A percentile compares a stretch with the other conserved stretches of the same genome.
These are phyloP conservation scores for Lingula anatina DNA, from an alignment of 2,888 invertebrate genomes.

Conservation along the genomic window DNA sequence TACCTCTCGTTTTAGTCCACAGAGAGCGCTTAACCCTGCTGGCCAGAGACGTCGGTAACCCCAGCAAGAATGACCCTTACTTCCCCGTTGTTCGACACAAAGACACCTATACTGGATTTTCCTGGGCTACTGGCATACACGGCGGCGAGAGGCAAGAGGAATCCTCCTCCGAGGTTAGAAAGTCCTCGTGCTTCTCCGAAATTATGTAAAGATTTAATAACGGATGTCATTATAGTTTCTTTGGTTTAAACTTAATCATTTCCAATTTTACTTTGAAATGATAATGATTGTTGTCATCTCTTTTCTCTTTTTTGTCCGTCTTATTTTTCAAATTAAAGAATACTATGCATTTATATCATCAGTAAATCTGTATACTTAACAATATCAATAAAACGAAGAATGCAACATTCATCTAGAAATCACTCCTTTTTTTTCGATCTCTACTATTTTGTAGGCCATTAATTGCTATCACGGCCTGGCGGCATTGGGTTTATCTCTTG, in stretches of 20 bases:
- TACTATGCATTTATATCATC: no score
- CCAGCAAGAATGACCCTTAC: constrained; percentile 17
- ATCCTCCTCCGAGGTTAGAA: constrained; percentile 28
- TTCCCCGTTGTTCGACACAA: constrained; percentile 32
- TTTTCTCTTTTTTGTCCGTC: no score
- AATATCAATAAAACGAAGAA: no score
- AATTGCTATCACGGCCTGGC: constrained; percentile 32
- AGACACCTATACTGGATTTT: constrained; percentile 32
- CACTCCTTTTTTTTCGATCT: not conserved
- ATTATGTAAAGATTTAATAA: not conserved
- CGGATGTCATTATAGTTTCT: not conserved
- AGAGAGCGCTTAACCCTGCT: constrained; percentile 20
- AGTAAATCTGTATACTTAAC: no score
- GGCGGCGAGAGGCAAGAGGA: constrained; percentile 28
- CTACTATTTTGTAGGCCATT: constrained; percentile 16
- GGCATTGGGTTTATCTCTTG: constrained; percentile 25
- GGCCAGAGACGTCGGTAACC: constrained; percentile 30
- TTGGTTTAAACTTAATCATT: no score
- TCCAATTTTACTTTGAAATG: not conserved
- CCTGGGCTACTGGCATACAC: constrained; percentile 28
- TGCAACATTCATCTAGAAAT: no score
- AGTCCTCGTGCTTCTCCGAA: no score
- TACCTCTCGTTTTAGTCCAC: constrained; percentile 16
- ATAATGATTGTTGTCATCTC: no score
- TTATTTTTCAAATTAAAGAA: no score